phyloP scores from a whole-genome alignment of 2,113 vertebrate genomes.

The Podarcis muralis region DNA sequence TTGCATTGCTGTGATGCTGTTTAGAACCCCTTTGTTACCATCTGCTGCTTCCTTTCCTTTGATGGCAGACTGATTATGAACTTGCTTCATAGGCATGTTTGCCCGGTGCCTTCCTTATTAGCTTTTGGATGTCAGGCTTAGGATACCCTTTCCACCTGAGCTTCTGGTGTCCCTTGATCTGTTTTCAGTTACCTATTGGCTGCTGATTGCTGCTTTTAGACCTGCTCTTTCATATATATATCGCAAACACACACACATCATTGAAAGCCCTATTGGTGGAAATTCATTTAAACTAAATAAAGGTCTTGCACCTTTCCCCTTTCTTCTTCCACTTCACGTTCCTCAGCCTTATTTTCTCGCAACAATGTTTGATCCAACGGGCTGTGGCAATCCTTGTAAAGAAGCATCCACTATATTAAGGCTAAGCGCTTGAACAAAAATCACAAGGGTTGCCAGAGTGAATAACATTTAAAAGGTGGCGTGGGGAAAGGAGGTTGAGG shows the following conservation, averaged over 20 bases:
- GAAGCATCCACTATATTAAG: background rate
- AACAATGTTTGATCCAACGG: background rate
- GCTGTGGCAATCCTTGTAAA: background rate
- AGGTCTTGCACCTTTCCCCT: background rate
- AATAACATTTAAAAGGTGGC: background rate
- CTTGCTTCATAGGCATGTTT: background rate
- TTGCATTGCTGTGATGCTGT: background rate
- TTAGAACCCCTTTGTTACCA: background rate
- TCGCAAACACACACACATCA: too few relatives aligned
- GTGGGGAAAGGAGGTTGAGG: background rate
- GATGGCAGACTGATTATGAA: background rate
- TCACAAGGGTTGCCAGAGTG: too few relatives aligned
- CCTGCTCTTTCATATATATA: background rate
- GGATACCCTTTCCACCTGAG: background rate
- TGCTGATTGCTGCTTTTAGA: background rate
- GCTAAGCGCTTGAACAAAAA: background rate
- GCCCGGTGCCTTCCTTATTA: background rate
- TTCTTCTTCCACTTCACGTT: background rate
- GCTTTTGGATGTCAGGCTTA: background rate
- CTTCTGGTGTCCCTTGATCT: background rate
- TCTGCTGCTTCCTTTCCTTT: background rate
- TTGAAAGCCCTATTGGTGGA: too few relatives aligned
- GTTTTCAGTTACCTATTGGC: background rate
- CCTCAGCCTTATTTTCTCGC: background rate
- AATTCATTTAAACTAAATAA: background rate